Percentiles rank a stretch among this genome's conserved stretches.
phyloP scores from a whole-genome alignment of 2,797 vertebrate species.

The Taeniopygia guttata region DNA sequence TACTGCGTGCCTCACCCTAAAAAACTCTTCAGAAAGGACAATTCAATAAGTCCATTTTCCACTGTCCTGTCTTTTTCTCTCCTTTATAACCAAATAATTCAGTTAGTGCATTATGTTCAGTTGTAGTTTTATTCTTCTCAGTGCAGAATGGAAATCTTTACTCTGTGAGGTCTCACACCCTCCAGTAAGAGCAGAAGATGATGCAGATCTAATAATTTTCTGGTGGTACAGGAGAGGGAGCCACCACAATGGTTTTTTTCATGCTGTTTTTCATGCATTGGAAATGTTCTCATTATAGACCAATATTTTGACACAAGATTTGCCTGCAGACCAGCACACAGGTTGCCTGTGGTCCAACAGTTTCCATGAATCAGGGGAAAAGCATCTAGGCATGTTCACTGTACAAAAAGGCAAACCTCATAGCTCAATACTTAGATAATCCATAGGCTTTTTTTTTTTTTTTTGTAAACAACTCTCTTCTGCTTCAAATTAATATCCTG shows the following conservation, averaged over 20 bases:
- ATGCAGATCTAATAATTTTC: neutral
- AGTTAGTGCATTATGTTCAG: neutral
- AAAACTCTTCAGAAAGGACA: neutral
- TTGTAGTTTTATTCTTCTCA: neutral
- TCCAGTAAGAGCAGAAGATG: neutral
- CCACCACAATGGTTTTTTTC: neutral
- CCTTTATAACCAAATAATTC: neutral
- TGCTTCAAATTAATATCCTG: slow-evolving; percentile 41
- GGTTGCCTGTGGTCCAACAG: slow-evolving; percentile 21
- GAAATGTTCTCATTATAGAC: neutral
- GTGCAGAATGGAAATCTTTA: neutral
- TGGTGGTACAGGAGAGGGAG: neutral
- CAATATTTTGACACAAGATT: slow-evolving; percentile 6
- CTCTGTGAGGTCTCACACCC: neutral
- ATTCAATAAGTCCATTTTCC: neutral
- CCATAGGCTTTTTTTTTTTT: slow-evolving; percentile 31
- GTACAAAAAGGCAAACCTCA: neutral
- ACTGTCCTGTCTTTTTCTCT: neutral
- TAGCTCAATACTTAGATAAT: slow-evolving; percentile 8
- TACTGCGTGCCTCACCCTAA: neutral
- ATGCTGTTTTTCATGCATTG: neutral
- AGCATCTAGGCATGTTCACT: neutral
- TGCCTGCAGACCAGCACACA: neutral
- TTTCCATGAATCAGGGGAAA: slow-evolving; percentile 21
- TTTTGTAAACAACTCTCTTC: slow-evolving; percentile 45